These are phyloP conservation scores for Natrix natrix DNA, from an alignment of 2,797 vertebrate species.

Conservation along the genomic window DNA sequence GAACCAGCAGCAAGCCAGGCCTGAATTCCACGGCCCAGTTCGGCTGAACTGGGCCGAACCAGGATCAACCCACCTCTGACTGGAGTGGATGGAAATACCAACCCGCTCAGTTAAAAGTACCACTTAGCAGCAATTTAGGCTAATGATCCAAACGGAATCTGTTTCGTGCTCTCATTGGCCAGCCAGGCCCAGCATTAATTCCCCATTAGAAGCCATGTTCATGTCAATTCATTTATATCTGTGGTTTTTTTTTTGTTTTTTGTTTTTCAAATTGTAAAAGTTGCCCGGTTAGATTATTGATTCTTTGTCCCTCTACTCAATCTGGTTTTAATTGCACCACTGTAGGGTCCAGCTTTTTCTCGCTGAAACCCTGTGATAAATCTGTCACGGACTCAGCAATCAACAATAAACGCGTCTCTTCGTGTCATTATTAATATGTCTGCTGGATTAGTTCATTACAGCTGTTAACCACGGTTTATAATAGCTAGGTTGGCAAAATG, in stretches of 20 bases:
- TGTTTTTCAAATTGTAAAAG: slow-evolving; percentile 64
- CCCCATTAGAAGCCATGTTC: slow-evolving; percentile 63
- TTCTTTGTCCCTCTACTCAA: slow-evolving; percentile 67
- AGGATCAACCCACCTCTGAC: too few relatives aligned
- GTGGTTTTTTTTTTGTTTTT: slow-evolving; percentile 58
- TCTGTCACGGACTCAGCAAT: slow-evolving; percentile 68
- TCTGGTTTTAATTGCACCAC: slow-evolving; percentile 74
- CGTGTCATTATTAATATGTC: slow-evolving; percentile 72
- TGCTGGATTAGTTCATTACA: slow-evolving; percentile 68
- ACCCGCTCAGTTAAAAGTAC: background rate
- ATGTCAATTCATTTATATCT: slow-evolving; percentile 75
- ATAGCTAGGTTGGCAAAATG: slow-evolving; percentile 52
- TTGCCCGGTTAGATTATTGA: slow-evolving; percentile 71
- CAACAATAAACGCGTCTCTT: slow-evolving; percentile 73
- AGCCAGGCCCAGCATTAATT: slow-evolving; percentile 37
- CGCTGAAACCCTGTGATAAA: slow-evolving; percentile 64
- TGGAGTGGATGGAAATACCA: background rate
- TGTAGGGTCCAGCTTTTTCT: slow-evolving; percentile 61
- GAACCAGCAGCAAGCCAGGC: too few relatives aligned
- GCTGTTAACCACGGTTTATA: slow-evolving; percentile 64
- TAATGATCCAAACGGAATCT: background rate
- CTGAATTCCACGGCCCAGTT: too few relatives aligned
- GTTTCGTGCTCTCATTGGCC: slow-evolving; percentile 29
- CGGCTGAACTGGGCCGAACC: too few relatives aligned
- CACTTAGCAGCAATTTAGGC: background rate